Conservation (phyloP, 2,797 vertebrate genomes). For the Danio tinwini region DNA sequence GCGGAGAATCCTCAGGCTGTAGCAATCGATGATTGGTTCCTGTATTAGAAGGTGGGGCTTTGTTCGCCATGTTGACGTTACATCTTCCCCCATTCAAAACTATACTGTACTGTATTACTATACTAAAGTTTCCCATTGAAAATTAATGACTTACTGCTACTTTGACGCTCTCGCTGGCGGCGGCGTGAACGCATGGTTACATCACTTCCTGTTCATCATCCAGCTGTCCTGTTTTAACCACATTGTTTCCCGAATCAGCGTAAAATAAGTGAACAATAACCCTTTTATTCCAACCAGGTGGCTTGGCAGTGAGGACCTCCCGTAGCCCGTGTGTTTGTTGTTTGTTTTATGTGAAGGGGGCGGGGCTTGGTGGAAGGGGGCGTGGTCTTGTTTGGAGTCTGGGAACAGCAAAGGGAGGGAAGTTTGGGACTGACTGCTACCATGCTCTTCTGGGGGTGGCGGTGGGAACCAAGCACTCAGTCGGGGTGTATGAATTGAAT, state of each 20-base stretch:
- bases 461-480: slow-evolving; percentile 43
- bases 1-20: too few relatives aligned
- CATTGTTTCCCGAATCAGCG: slow-evolving; percentile 36
- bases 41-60: too few relatives aligned
- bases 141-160: too few relatives aligned
- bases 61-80: too few relatives aligned
- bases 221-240: slow-evolving; percentile 66
- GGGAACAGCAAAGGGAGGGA: slow-evolving; percentile 75
- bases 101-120: too few relatives aligned
- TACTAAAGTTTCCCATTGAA: too few relatives aligned
- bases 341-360: slow-evolving; percentile 56
- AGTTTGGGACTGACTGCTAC: slow-evolving; percentile 53
- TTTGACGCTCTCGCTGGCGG: too few relatives aligned
- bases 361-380: slow-evolving; percentile 47
- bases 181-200: background rate
- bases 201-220: slow-evolving; percentile 55
- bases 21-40: too few relatives aligned
- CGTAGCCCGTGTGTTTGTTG: slow-evolving; percentile 49
- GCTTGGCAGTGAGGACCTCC: slow-evolving; percentile 54
- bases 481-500: slow-evolving; percentile 57
- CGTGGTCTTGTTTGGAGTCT: slow-evolving; percentile 77
- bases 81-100: too few relatives aligned
- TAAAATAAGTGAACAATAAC: slow-evolving; percentile 68
- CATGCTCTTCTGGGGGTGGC: slow-evolving; percentile 51
- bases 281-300: slow-evolving; percentile 75